Percentiles rank a stretch among this genome's conserved stretches.
These are phyloP conservation scores for Macropodus opercularis DNA, from an alignment of 2,797 vertebrate species.

Conservation along the genomic window DNA sequence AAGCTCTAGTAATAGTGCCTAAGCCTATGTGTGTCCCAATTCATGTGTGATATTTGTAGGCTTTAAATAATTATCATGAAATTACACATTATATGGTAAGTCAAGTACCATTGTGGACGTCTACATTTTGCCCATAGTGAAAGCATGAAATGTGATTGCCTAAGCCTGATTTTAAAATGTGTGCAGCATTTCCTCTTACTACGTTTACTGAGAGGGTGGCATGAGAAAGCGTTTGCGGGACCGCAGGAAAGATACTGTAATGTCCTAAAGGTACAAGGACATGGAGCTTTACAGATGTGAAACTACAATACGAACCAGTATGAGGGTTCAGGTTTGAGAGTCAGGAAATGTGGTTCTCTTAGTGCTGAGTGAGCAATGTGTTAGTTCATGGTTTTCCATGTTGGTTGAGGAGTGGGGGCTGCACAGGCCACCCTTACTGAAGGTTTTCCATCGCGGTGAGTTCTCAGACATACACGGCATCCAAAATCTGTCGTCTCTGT, in stretches of 20 bases:
- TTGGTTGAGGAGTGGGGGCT: slow-evolving; percentile 67
- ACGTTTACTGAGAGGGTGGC: slow-evolving; percentile 21
- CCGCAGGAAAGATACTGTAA: slow-evolving; percentile 35
- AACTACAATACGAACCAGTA: slow-evolving; percentile 62
- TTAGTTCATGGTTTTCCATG: slow-evolving; percentile 78
- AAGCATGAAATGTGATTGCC: slow-evolving; percentile 20
- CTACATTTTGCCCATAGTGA: slow-evolving; percentile 1
- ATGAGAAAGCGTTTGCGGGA: slow-evolving; percentile 17
- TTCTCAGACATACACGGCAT: slow-evolving; percentile 65
- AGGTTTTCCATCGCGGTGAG: slow-evolving; percentile 79
- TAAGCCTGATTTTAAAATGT: slow-evolving; percentile 10
- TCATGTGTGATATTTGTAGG: not conserved
- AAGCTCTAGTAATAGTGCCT: not conserved
- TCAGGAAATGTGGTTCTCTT: slow-evolving; percentile 72
- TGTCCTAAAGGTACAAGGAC: slow-evolving; percentile 44
- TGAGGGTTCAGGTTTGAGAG: slow-evolving; percentile 68
- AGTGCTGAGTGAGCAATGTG: slow-evolving; percentile 74
- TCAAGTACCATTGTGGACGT: not conserved
- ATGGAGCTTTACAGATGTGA: slow-evolving; percentile 71
- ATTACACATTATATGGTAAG: not conserved
- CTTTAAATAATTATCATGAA: slow-evolving; percentile 13
- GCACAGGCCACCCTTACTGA: slow-evolving; percentile 69
- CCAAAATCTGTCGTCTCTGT: slow-evolving; percentile 71
- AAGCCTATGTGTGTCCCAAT: not conserved
- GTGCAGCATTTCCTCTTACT: slow-evolving; percentile 1